Percentiles rank a stretch among this genome's conserved stretches.
phyloP scores from a whole-genome alignment of 2,888 invertebrate species.

The Ornithoptera alexandrae region DNA sequence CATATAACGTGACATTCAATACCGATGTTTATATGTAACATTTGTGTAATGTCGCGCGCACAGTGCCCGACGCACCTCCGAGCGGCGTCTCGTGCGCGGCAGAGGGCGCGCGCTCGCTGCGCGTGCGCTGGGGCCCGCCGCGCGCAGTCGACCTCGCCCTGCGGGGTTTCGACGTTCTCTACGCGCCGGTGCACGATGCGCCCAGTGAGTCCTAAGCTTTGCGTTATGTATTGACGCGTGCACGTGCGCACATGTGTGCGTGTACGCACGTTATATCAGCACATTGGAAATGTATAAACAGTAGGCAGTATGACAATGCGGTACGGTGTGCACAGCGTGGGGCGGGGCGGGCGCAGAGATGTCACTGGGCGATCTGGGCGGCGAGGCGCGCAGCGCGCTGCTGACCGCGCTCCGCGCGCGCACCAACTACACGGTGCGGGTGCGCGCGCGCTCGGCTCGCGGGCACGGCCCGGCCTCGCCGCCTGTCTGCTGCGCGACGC shows the following conservation, averaged over 20 bases:
- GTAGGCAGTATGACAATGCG: too few relatives aligned
- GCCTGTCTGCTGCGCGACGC: constrained; percentile 86
- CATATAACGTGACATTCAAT: too few relatives aligned
- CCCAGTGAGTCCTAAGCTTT: constrained; percentile 42
- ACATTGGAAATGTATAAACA: too few relatives aligned
- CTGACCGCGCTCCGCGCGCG: constrained; percentile 87
- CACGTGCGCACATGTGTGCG: not conserved
- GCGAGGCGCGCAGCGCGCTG: constrained; percentile 60
- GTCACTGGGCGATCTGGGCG: constrained; percentile 37
- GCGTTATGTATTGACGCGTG: not conserved
- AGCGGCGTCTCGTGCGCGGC: constrained; percentile 84
- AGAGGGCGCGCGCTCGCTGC: constrained; percentile 84
- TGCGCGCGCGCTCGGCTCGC: constrained; percentile 87
- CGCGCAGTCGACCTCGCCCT: constrained; percentile 80
- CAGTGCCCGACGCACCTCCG: constrained; percentile 86
- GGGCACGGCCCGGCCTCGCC: constrained; percentile 88
- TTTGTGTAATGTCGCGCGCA: not conserved
- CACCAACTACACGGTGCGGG: constrained; percentile 90
- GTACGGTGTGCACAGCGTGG: constrained; percentile 34
- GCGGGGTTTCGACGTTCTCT: constrained; percentile 89
- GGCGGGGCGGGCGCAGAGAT: constrained; percentile 36
- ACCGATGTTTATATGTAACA: too few relatives aligned
- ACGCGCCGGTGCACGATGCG: constrained; percentile 74
- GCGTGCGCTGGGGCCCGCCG: constrained; percentile 84
- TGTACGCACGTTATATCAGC: too few relatives aligned